Conservation (phyloP, 2,888 invertebrate genomes). For the Eulithis prunata region DNA sequence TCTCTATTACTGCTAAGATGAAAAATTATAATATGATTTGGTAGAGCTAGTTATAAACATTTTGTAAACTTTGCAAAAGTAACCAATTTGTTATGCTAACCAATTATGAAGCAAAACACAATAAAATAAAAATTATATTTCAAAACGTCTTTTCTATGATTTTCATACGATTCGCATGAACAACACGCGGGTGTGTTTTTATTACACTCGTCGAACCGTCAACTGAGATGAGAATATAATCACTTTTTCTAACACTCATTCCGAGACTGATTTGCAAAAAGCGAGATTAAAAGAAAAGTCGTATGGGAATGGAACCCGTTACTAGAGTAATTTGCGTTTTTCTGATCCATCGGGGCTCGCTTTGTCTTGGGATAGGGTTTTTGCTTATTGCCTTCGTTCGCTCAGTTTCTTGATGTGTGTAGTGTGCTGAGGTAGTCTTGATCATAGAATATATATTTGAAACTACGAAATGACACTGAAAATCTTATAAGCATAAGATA, state of each 20-base stretch:
- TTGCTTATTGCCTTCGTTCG: slow-evolving; percentile 48
- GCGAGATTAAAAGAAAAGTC: slow-evolving; percentile 63
- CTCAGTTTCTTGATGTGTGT: slow-evolving; percentile 56
- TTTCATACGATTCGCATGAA: too few relatives aligned
- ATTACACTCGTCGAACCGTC: slow-evolving; percentile 31
- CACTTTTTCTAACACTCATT: slow-evolving; percentile 30
- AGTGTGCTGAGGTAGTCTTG: slow-evolving; percentile 49
- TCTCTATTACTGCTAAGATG: too few relatives aligned
- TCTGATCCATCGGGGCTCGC: slow-evolving; percentile 61
- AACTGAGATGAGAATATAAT: slow-evolving; percentile 46
- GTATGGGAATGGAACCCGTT: slow-evolving; percentile 73
- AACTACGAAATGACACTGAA: too few relatives aligned
- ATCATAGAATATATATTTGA: slow-evolving; percentile 40
- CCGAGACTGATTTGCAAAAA: slow-evolving; percentile 48
- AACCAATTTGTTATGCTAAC: too few relatives aligned
- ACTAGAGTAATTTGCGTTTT: slow-evolving; percentile 76
- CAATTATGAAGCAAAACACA: too few relatives aligned
- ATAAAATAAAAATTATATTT: too few relatives aligned
- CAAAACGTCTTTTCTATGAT: too few relatives aligned
- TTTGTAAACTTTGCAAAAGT: too few relatives aligned
- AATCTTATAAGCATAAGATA: too few relatives aligned
- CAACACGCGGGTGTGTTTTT: too few relatives aligned
- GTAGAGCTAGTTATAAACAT: too few relatives aligned
- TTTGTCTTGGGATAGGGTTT: slow-evolving; percentile 68
- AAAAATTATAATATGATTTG: too few relatives aligned